These are phyloP conservation scores for Oxystoma pomonae DNA, from an alignment of 2,888 invertebrate species.

Conservation along the genomic window DNA sequence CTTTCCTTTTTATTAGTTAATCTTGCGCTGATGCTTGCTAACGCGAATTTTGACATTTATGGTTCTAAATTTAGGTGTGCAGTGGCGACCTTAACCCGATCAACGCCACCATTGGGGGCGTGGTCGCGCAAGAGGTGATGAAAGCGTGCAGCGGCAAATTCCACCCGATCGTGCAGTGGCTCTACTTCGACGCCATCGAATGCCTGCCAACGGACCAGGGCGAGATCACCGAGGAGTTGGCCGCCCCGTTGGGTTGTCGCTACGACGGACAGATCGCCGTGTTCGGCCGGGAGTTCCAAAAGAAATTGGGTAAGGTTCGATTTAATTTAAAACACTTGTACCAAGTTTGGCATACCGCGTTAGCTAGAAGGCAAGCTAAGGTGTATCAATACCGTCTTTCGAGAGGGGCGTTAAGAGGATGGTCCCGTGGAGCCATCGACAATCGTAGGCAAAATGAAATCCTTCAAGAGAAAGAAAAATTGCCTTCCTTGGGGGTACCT, in stretches of 20 bases:
- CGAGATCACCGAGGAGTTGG: constrained; percentile 67
- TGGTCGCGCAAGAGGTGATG: constrained; percentile 98
- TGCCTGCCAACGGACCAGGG: constrained; percentile 72
- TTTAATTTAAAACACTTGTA: too few relatives aligned
- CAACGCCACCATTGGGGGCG: constrained; percentile 91
- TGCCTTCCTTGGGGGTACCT: too few relatives aligned
- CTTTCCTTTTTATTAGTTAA: too few relatives aligned
- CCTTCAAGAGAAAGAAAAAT: too few relatives aligned
- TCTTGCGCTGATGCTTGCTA: too few relatives aligned
- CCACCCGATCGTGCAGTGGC: constrained; percentile 86
- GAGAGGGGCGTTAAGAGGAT: too few relatives aligned
- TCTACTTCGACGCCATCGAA: constrained; percentile 95
- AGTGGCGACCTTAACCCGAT: constrained; percentile 83
- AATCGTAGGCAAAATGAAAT: too few relatives aligned
- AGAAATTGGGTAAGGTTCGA: constrained; percentile 65
- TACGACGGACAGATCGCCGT: constrained; percentile 92
- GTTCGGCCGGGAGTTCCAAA: constrained; percentile 88
- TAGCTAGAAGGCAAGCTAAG: too few relatives aligned
- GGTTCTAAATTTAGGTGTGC: constrained; percentile 45
- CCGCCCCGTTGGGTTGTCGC: constrained; percentile 65
- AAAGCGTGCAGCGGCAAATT: constrained; percentile 98
- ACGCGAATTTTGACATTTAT: too few relatives aligned
- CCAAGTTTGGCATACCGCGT: too few relatives aligned
- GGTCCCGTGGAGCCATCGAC: too few relatives aligned
- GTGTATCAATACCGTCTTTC: too few relatives aligned